Evolutionary conservation across 2,797 vertebrate genomes (phyloP), one percentile per base, ranked within the genome.

Genomic region (Adrianichthys oophorus): DNA sequence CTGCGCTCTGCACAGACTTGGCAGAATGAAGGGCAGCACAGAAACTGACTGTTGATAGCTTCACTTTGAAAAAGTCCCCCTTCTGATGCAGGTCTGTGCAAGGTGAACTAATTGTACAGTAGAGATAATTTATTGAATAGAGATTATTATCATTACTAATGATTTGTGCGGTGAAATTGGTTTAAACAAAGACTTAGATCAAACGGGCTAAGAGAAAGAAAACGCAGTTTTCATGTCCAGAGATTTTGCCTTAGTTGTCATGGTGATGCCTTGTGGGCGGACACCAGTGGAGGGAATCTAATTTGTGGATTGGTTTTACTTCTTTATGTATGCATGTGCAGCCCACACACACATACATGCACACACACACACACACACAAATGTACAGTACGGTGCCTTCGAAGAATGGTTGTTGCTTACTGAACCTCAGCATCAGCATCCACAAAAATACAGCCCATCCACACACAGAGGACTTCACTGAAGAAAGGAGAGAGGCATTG

Each of bases 81-180:
- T 68, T 72, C 76, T 67, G 82, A 82, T 86, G 85, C 82, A 83
- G 72, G 78, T 84, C 79, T 85, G 83, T 47, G 83, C 75, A 56
- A 71, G 75, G 80, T 84, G 80, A 84, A 87, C 86, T 87, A 89
- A 90, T 87, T 89, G 89, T 89, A 91, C 84, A 89, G 90, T 91
- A 93, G 83, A 92, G 87, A 92, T 93, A 93, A 93, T 93, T 93
- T 93, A 93, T 93, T 93, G 89, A 91, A 92, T 88, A 92, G 91
- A 91, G 89, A 87, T 90, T 87, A 89, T 87, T 87, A 88, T 86
- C 86, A 78, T 83, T 72, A 85, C 88, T 85, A 87, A 85, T 85
- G 85, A 85, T 83, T 88, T 87, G 85, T 87, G 85, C 86, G 78
- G 55, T 72, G 70, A 66, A 56, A 70, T 81, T 83, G 68, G 83